phyloP scores from a whole-genome alignment of 1,140 invertebrate species.

The Muscidifurax raptorellus region DNA sequence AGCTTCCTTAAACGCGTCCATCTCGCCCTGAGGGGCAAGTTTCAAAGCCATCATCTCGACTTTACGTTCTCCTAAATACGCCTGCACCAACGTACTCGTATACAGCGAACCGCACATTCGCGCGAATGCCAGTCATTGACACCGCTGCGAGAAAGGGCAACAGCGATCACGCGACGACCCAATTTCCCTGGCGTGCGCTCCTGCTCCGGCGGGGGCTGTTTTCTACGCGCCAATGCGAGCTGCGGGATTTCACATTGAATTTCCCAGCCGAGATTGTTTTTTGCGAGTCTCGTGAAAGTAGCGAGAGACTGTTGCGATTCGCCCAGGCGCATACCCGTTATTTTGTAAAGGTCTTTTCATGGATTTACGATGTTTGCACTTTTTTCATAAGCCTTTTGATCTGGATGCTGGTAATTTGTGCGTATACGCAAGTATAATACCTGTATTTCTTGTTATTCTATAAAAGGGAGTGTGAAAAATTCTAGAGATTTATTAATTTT shows the following conservation, averaged over 20 bases:
- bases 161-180: conserved; percentile 42
- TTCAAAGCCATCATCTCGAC: not conserved
- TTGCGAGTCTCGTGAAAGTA: not conserved
- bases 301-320: not conserved
- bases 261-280: not conserved
- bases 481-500: no score
- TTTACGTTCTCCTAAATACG: conserved; percentile 33
- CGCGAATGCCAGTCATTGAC: conserved; percentile 32
- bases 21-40: no score
- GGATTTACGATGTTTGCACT: not conserved
- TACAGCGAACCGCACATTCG: not conserved
- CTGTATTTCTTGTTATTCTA: no score
- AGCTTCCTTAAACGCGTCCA: no score
- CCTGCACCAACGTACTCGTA: conserved; percentile 3
- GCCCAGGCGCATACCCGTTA: not conserved
- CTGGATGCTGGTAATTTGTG: no score
- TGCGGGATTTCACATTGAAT: not conserved
- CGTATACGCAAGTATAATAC: no score
- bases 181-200: conserved; percentile 13
- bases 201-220: not conserved
- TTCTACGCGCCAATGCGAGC: not conserved
- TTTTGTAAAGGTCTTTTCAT: not conserved
- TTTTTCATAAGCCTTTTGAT: no score
- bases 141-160: not conserved
- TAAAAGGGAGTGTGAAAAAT: no score